Conservation (phyloP, 2,888 invertebrate genomes). For the Synergus itoensis region DNA sequence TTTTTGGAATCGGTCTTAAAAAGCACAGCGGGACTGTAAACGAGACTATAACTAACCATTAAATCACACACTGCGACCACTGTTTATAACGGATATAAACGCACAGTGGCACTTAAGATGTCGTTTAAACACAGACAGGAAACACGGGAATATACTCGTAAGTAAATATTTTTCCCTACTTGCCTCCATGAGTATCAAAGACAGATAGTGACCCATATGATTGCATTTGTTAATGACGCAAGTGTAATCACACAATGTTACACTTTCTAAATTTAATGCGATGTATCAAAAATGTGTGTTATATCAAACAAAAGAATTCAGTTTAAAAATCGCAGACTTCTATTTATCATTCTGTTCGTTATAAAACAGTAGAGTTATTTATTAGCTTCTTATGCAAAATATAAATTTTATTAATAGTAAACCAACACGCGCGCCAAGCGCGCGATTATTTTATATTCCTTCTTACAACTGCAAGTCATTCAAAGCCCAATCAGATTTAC, state of each 20-base stretch:
- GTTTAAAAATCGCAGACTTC: no score
- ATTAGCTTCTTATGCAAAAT: no score
- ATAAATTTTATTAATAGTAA: no score
- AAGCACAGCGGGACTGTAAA: conserved; percentile 39
- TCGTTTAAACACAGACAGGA: conserved; percentile 77
- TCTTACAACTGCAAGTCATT: no score
- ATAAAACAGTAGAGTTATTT: no score
- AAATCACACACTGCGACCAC: conserved; percentile 59
- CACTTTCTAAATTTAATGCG: background rate
- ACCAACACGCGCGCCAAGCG: no score
- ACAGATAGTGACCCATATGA: conserved; percentile 67
- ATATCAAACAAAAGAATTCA: background rate
- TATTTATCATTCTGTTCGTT: no score
- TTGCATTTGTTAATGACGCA: conserved; percentile 69
- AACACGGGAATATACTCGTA: conserved; percentile 74
- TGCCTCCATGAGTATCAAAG: conserved; percentile 63
- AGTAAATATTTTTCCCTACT: conserved; percentile 76
- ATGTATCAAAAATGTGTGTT: background rate
- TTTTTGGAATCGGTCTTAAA: conserved; percentile 48
- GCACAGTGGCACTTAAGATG: conserved; percentile 74
- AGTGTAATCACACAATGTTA: conserved; percentile 41
- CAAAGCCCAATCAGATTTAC: no score
- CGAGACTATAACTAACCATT: conserved; percentile 56
- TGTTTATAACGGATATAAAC: conserved; percentile 73
- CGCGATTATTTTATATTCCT: background rate